phyloP scores from a whole-genome alignment of 2,113 vertebrate genomes.

The Tachycineta bicolor region DNA sequence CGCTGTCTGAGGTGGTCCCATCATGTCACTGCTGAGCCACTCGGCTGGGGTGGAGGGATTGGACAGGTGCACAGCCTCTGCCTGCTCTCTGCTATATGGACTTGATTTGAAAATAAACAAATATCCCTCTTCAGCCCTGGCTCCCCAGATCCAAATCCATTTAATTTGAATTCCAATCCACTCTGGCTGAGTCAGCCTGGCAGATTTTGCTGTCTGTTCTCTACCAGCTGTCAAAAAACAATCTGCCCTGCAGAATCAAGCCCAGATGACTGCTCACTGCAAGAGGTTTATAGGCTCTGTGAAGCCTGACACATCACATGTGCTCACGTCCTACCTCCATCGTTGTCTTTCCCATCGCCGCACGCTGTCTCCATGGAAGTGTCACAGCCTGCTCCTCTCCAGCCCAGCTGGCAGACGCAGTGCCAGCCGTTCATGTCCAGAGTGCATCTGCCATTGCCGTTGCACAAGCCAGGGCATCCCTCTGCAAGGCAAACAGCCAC shows the following conservation, averaged over 20 bases:
- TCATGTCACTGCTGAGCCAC: not conserved
- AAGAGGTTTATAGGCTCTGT: not conserved
- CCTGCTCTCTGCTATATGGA: not conserved
- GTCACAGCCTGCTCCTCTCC: slow-evolving; percentile 94
- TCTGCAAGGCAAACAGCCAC: slow-evolving; percentile 82
- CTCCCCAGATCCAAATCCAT: not conserved
- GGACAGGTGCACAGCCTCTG: not conserved
- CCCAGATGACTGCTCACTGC: not conserved
- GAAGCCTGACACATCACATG: not conserved
- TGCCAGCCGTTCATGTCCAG: slow-evolving; percentile 96
- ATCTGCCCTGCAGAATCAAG: slow-evolving; percentile 17
- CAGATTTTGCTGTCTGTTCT: not conserved
- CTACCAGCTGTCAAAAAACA: slow-evolving; percentile 41
- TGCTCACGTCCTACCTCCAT: slow-evolving; percentile 85
- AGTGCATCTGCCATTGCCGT: slow-evolving; percentile 96
- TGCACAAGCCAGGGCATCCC: slow-evolving; percentile 96
- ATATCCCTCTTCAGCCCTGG: not conserved
- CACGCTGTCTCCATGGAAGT: slow-evolving; percentile 98
- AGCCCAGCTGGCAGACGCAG: slow-evolving; percentile 97
- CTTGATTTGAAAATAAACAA: not conserved
- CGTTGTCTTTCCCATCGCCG: slow-evolving; percentile 95
- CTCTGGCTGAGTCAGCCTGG: slow-evolving; percentile 37
- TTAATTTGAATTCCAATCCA: slow-evolving; percentile 1
- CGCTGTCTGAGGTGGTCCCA: not conserved
- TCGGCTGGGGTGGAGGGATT: accelerated